Conservation (phyloP, 1,140 invertebrate species). For the Plutomurus gul region DNA sequence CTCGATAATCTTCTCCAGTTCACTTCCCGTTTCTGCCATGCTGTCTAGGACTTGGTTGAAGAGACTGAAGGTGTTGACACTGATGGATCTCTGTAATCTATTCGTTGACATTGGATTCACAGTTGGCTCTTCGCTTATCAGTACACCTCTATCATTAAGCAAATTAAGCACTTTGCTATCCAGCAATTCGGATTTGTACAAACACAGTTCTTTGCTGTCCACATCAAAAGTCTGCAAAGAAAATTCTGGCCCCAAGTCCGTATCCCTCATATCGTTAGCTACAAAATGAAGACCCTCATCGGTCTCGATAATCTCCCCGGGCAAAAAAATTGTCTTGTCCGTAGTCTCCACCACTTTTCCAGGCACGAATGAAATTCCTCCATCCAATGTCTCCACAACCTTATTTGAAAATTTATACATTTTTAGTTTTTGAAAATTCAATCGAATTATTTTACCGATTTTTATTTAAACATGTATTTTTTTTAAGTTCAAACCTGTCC, state of each 20-base stretch:
- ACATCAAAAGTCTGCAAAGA: conserved; percentile 75
- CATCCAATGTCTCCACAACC: conserved; percentile 3
- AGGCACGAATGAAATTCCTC: conserved; percentile 67
- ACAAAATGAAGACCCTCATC: conserved; percentile 70
- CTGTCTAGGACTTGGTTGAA: conserved; percentile 28
- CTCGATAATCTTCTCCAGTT: background rate
- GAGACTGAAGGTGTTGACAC: conserved; percentile 29
- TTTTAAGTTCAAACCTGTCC: no score
- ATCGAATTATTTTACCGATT: no score
- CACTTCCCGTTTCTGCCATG: conserved; percentile 17
- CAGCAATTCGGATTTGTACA: background rate
- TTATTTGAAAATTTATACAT: no score
- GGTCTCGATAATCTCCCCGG: conserved; percentile 73
- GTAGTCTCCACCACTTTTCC: conserved; percentile 67
- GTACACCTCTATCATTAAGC: background rate
- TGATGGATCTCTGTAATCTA: conserved; percentile 7
- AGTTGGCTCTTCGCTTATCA: background rate
- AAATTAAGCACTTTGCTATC: background rate
- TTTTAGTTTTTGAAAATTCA: no score
- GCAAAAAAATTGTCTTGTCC: conserved; percentile 64
- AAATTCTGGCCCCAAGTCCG: conserved; percentile 60
- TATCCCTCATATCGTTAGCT: conserved; percentile 61
- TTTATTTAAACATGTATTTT: no score
- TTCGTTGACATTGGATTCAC: background rate
- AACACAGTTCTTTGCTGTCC: conserved; percentile 66